These are phyloP conservation scores for Sula dactylatra DNA, from an alignment of 2,113 vertebrate genomes.

Conservation along the genomic window DNA sequence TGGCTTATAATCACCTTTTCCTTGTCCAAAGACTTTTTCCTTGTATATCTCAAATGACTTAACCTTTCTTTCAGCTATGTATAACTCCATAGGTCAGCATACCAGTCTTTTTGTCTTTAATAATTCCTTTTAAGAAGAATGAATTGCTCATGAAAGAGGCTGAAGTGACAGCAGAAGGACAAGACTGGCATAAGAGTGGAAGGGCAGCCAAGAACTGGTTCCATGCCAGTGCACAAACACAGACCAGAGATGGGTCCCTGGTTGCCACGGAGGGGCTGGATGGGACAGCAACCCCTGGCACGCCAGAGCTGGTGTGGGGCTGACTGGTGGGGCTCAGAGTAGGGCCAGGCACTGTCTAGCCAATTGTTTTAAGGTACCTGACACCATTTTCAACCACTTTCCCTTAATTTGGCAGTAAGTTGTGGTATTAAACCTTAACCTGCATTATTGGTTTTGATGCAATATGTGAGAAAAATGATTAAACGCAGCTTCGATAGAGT, in stretches of 20 bases:
- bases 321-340: not conserved
- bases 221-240: accelerated
- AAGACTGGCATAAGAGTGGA: not conserved
- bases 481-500: not conserved
- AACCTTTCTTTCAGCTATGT: not conserved
- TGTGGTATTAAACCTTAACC: not conserved
- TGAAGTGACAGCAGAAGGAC: not conserved
- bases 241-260: not conserved
- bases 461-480: not conserved
- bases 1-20: not conserved
- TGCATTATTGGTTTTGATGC: not conserved
- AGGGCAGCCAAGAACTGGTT: not conserved
- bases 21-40: not conserved
- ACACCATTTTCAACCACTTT: not conserved
- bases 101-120: not conserved
- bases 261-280: not conserved
- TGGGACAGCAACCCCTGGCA: not conserved
- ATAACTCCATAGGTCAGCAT: not conserved
- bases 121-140: not conserved
- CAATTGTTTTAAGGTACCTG: not conserved
- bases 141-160: not conserved
- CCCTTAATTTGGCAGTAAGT: not conserved
- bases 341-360: not conserved
- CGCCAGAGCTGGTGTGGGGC: not conserved
- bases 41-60: not conserved